These are phyloP conservation scores for Hylomyscus alleni DNA, from an alignment of 2,797 vertebrate species.

Conservation along the genomic window DNA sequence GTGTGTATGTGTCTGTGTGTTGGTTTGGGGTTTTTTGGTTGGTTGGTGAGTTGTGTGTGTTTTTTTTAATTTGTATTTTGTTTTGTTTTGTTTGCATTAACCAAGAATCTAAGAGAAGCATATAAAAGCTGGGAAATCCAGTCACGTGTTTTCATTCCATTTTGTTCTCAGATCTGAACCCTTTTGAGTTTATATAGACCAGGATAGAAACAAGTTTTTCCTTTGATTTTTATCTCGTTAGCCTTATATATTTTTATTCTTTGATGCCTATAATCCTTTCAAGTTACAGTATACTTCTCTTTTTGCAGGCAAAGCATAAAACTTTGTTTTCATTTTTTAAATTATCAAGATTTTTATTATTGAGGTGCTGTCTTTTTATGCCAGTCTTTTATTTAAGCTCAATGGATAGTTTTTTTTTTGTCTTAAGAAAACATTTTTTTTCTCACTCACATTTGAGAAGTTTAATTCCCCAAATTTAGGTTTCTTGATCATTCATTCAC, in stretches of 20 bases:
- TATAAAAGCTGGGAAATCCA: not conserved
- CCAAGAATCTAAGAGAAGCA: slow-evolving; percentile 41
- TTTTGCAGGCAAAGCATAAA: slow-evolving; percentile 18
- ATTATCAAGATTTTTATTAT: not conserved
- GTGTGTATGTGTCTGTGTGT: not conserved
- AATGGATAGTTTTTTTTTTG: slow-evolving; percentile 28
- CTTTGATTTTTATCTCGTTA: slow-evolving; percentile 33
- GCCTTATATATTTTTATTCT: slow-evolving; percentile 19
- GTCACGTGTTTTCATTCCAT: not conserved
- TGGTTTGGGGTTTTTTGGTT: not conserved
- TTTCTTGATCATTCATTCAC: not conserved
- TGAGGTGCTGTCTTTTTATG: not conserved
- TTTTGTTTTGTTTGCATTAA: slow-evolving; percentile 55
- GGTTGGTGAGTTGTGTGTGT: not conserved
- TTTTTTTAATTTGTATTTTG: no score
- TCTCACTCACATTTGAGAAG: slow-evolving; percentile 5
- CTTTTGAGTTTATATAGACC: slow-evolving; percentile 53
- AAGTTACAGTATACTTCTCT: not conserved
- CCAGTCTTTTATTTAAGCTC: slow-evolving; percentile 13
- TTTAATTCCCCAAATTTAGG: not conserved
- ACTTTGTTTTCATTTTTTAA: slow-evolving; percentile 59
- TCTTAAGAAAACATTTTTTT: slow-evolving; percentile 25
- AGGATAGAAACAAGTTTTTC: slow-evolving; percentile 26
- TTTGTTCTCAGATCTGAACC: slow-evolving; percentile 25
- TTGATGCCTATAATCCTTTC: slow-evolving; percentile 22